A percentile compares a stretch with the other conserved stretches of the same genome.
Evolutionary conservation across 2,888 invertebrate genomes (phyloP).

Genomic region (Sarcophaga variegata): DNA sequence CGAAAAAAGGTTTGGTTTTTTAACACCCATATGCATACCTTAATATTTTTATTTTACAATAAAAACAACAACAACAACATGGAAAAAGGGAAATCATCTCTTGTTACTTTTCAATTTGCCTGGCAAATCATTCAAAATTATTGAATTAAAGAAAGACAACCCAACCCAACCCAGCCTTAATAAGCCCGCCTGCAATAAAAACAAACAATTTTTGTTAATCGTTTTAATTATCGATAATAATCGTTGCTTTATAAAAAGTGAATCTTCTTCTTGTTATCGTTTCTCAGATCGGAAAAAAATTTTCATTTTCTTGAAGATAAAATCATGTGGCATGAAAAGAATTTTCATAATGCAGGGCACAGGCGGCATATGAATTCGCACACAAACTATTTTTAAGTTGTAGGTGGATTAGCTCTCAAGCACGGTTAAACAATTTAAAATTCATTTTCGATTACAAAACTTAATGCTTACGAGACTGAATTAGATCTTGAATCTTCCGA

Average conservation of each 20-base stretch:
- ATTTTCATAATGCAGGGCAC: not conserved
- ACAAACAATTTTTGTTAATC: not conserved
- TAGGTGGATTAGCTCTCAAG: too few species aligned
- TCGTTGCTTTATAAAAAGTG: constrained; percentile 19
- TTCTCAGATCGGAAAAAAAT: not conserved
- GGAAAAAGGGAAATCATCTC: constrained; percentile 31
- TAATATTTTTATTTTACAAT: not conserved
- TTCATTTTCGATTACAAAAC: too few species aligned
- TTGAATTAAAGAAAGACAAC: constrained; percentile 14
- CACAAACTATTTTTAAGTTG: too few species aligned
- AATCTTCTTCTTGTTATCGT: constrained; percentile 23
- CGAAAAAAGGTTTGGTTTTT: constrained; percentile 64
- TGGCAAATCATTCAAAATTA: constrained; percentile 19
- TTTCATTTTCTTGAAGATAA: not conserved
- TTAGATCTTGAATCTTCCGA: too few species aligned
- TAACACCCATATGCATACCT: constrained; percentile 62
- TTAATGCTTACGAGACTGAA: too few species aligned
- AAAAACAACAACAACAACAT: not conserved
- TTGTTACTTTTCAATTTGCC: constrained; percentile 16
- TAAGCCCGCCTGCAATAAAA: not conserved
- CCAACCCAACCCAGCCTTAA: constrained; percentile 38
- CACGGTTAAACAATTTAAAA: too few species aligned
- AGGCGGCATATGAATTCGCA: not conserved
- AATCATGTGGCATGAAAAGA: not conserved
- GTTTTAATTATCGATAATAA: not conserved